Base-by-base conservation (phyloP, 2,113 vertebrate species). In the Tetrax tetrax region DNA sequence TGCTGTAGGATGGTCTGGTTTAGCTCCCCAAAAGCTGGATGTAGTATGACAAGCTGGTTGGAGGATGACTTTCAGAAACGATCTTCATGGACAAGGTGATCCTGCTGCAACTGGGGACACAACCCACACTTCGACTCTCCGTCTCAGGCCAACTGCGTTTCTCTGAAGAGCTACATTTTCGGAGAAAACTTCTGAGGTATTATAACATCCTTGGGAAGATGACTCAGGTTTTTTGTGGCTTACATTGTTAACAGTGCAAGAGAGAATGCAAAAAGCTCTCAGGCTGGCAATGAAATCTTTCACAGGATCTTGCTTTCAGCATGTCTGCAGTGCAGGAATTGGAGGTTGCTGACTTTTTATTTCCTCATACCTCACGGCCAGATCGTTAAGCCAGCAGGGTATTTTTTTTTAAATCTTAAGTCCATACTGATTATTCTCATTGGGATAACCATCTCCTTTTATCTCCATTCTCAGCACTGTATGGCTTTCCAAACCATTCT, bases 231-330 rank as follows among this genome's bases (percentile, higher is more conserved):
- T 54, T 88, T 57, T 57, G 63, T 51, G 78, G 65, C 18, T 96
- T 59, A 59, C 6, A 2, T 22, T 48, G 16, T 41, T 45, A 63
- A 54, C 47, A 37, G 61, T 3, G 9, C 2, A 51, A 1, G 0
- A 85, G 74, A 57, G 41, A 94, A 88, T 1, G 21, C 43, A 74
- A 11, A 41, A 53, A 89, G 24, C 51, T 83, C 60, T 83, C 25
- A 41, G 80, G 64, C 48, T 92, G 80, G 76, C 79, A 51, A 31
- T 38, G 47, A 63, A 66, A 91, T 63, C 47, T 68, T 83, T 70
- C 76, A 33, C 21, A 70, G 63, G 64, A 75, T 78, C 38, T 72
- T 9, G 5, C 68, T 79, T 93, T 48, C 86, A 89, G 68, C 68
- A 50, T 3, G 1, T 66, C 80, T 19, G 1, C 57, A 84, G 41